Evolutionary conservation across 2,113 vertebrate species (phyloP).

Genomic region (Gallinago jamesoni): DNA sequence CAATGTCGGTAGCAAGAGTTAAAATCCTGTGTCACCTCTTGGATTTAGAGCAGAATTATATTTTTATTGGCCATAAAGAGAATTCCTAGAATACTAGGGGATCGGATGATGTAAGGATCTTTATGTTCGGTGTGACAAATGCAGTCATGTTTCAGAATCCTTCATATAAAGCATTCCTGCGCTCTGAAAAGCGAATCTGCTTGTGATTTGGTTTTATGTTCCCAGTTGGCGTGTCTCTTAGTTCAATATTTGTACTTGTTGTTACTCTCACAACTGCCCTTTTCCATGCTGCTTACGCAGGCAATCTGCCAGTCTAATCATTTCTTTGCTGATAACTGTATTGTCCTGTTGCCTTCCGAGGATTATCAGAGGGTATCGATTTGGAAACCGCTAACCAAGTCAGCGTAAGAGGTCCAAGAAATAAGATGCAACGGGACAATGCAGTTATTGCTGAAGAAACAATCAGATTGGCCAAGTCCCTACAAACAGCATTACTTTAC

Average conservation of each 20-base stretch:
- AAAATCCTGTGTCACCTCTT: background rate
- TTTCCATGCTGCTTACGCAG: background rate
- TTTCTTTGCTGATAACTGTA: background rate
- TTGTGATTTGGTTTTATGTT: background rate
- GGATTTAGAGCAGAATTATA: background rate
- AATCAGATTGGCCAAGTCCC: background rate
- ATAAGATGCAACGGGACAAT: background rate
- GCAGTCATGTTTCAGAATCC: background rate
- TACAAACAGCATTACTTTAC: conserved; percentile 3
- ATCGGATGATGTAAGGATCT: background rate
- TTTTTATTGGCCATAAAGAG: background rate
- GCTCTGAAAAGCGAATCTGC: background rate
- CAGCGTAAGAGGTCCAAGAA: background rate
- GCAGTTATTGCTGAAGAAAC: background rate
- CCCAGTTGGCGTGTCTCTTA: background rate
- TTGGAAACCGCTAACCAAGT: background rate
- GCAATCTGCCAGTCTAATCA: background rate
- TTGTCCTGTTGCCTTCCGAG: background rate
- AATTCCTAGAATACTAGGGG: background rate
- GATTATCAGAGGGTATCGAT: background rate
- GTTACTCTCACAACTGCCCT: background rate
- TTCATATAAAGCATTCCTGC: background rate
- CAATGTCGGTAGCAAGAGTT: background rate
- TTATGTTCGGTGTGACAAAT: background rate
- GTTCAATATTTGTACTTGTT: background rate